Evolutionary conservation across 2,113 vertebrate species (phyloP).

Genomic region (Corythoichthys intestinalis): DNA sequence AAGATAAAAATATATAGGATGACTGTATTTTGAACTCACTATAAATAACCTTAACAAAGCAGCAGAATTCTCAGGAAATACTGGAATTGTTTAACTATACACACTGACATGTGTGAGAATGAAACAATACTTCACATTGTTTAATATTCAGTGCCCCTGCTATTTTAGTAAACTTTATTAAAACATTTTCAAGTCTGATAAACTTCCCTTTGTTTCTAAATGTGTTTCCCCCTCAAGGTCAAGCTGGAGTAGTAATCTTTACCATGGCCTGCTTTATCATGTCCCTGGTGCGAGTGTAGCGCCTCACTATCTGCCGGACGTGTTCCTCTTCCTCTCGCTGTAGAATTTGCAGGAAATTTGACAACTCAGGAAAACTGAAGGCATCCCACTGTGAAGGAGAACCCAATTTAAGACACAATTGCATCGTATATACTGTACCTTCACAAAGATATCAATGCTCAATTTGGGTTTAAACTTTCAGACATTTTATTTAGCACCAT

Average conservation of each 20-base stretch:
- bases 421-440: neutral
- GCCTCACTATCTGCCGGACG: conserved; percentile 82
- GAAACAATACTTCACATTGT: conserved; percentile 13
- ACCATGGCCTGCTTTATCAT: conserved; percentile 82
- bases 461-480: neutral
- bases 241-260: conserved; percentile 72
- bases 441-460: neutral
- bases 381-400: conserved; percentile 85
- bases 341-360: conserved; percentile 92
- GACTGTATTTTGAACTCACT: conserved; percentile 11
- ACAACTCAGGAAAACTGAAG: conserved; percentile 90
- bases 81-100: conserved; percentile 3
- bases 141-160: conserved; percentile 14
- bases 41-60: conserved; percentile 36
- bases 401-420: conserved; percentile 6
- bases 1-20: conserved; percentile 10
- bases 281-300: conserved; percentile 82
- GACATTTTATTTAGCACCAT: too few relatives aligned
- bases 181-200: conserved; percentile 10
- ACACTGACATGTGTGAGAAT: conserved; percentile 4
- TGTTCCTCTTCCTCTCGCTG: conserved; percentile 93
- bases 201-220: conserved; percentile 21
- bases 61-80: conserved; percentile 14
- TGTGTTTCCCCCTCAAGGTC: conserved; percentile 46
- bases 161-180: conserved; percentile 12